Base-by-base conservation (phyloP, 2,797 vertebrate species). In the Sternotherus odoratus region DNA sequence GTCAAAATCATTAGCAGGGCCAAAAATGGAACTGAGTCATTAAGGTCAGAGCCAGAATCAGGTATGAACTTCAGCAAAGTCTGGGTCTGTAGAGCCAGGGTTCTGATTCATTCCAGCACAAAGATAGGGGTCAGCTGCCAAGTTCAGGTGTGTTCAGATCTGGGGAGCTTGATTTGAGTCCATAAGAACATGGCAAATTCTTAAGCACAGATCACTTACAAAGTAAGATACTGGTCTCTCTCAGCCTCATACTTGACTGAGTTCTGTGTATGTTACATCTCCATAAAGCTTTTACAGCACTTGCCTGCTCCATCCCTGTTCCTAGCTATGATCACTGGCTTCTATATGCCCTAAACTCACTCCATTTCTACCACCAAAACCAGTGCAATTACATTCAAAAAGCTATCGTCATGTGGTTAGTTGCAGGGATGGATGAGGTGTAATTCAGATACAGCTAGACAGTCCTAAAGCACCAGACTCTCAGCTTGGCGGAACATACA, bases 131-230 rank as follows among this genome's bases (percentile, higher is more conserved):
- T 50, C 91, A 94, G 19, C 60, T 54, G 36, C 21, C 69, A 87
- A 83, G 93, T 88, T 86, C 54, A 90, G 86, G 74, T 85, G 16
- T 26, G 4, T 5, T 94, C 26, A 87, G 77, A 5, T 82, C n/a
- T 80, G 10, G 75, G 33, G 74, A 86, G 7, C 10, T 7, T 86
- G 77, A 48, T 92, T 97, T 94, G 91, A 51, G 89, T 69, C 33
- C 21, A 88, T 60, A 28, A 83, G 57, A 91, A 86, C 21, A 1
- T 48, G 60, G 0, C 83, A 51, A 81, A 88, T 95, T 57, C 53
- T 79, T 54, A 51, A 12, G 30, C 7, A 50, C 8, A 2, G 3
- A 17, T 88, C 13, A 91, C 57, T 83, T 54, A 74, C 12, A 33
- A 12, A 66, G 63, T 30, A 86, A 81, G 53, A 77, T 80, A 69